These are phyloP conservation scores for Clunio marinus DNA, from an alignment of 2,888 invertebrate species.

Conservation along the genomic window DNA sequence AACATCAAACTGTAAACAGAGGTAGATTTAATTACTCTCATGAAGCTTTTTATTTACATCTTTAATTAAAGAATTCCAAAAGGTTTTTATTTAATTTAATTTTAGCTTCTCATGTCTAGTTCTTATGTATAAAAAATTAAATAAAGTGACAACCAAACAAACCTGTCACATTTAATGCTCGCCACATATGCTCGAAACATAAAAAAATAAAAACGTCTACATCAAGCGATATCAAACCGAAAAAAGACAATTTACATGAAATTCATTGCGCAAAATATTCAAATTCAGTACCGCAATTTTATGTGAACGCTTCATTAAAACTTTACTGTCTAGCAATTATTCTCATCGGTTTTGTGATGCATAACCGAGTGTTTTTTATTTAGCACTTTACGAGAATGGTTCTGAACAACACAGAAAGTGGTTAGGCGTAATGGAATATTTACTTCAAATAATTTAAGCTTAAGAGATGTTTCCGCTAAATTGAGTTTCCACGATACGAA, in stretches of 20 bases:
- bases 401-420: neutral
- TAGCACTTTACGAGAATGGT: neutral
- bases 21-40: no score
- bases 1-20: no score
- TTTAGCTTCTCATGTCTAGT: no score
- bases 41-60: no score
- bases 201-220: neutral
- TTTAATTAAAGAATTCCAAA: no score
- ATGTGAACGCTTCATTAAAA: slow-evolving; percentile 37
- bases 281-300: slow-evolving; percentile 30
- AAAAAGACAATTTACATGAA: neutral
- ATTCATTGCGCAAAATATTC: slow-evolving; percentile 6
- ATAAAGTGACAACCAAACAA: neutral
- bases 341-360: slow-evolving; percentile 26
- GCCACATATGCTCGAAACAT: neutral
- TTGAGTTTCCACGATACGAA: neutral
- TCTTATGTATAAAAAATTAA: no score
- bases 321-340: slow-evolving; percentile 33
- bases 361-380: neutral
- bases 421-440: neutral
- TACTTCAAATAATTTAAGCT: neutral
- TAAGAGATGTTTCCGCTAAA: neutral
- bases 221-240: neutral
- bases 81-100: no score
- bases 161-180: slow-evolving; percentile 28